Conservation (phyloP, 1,140 invertebrate genomes). For the Zaprionus tsacasi region DNA sequence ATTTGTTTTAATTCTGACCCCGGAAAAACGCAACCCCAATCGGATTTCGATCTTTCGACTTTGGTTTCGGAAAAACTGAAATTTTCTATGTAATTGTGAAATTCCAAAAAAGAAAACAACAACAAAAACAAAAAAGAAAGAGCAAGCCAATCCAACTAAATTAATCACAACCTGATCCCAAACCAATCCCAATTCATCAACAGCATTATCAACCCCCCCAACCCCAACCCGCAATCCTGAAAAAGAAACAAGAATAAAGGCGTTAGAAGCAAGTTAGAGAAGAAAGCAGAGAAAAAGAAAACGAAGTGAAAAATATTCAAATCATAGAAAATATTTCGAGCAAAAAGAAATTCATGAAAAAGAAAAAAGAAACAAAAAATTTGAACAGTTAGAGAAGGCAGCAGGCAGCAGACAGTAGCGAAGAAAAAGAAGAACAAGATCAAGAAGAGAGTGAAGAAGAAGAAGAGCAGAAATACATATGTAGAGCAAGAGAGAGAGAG, state of each 20-base stretch:
- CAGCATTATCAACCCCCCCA: no score
- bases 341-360: neutral
- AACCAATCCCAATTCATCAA: no score
- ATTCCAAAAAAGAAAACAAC: neutral
- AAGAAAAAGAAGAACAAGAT: neutral
- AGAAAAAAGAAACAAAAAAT: neutral
- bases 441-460: neutral
- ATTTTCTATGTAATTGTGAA: neutral
- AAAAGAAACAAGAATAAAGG: no score
- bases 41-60: conserved; percentile 26
- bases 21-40: neutral
- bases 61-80: neutral
- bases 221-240: no score
- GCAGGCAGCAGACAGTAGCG: neutral
- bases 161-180: neutral
- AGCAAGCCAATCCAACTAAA: neutral
- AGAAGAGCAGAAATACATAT: neutral
- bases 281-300: no score
- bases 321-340: no score
- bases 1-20: conserved; percentile 37
- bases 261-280: no score
- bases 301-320: no score
- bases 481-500: neutral
- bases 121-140: neutral
- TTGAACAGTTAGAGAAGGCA: neutral